These are phyloP conservation scores for Nomada flava DNA, from an alignment of 2,888 invertebrate genomes.

Conservation along the genomic window DNA sequence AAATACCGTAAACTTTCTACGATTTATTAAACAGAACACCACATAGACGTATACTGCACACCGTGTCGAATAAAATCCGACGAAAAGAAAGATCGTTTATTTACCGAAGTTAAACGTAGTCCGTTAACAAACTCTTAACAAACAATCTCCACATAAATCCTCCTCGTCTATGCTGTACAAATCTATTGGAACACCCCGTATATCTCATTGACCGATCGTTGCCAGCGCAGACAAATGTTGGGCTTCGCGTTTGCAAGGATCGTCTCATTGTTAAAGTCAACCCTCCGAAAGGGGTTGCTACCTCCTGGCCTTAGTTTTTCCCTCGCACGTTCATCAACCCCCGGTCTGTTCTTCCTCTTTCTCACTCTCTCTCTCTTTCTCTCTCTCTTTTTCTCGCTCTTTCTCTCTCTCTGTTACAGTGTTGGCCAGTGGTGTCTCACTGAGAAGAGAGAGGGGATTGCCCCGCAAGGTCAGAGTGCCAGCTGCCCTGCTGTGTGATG, in stretches of 20 bases:
- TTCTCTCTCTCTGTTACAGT: slow-evolving; percentile 80
- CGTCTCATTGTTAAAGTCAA: slow-evolving; percentile 40
- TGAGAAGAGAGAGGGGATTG: slow-evolving; percentile 79
- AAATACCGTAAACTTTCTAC: too few relatives aligned
- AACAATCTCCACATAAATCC: too few relatives aligned
- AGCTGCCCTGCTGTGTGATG: slow-evolving; percentile 77
- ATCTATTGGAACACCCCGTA: too few relatives aligned
- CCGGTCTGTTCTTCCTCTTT: not conserved
- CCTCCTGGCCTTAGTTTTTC: slow-evolving; percentile 29
- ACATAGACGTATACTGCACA: too few relatives aligned
- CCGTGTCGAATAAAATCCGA: too few relatives aligned
- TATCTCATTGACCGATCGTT: slow-evolving; percentile 72
- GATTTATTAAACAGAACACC: too few relatives aligned
- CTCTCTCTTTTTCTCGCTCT: slow-evolving; percentile 76
- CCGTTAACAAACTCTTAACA: too few relatives aligned
- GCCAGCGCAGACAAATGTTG: slow-evolving; percentile 74
- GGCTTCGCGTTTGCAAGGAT: slow-evolving; percentile 47
- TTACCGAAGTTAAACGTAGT: too few relatives aligned
- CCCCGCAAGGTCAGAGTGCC: slow-evolving; percentile 77
- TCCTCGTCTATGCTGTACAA: too few relatives aligned
- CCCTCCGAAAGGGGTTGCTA: slow-evolving; percentile 37
- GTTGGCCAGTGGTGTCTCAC: slow-evolving; percentile 82
- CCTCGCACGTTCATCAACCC: slow-evolving; percentile 32
- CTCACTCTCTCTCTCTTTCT: slow-evolving; percentile 39
- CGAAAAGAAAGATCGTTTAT: too few relatives aligned